Evolutionary conservation across 2,888 invertebrate species (phyloP).

Genomic region (Liopterus haemorrhoidalis): DNA sequence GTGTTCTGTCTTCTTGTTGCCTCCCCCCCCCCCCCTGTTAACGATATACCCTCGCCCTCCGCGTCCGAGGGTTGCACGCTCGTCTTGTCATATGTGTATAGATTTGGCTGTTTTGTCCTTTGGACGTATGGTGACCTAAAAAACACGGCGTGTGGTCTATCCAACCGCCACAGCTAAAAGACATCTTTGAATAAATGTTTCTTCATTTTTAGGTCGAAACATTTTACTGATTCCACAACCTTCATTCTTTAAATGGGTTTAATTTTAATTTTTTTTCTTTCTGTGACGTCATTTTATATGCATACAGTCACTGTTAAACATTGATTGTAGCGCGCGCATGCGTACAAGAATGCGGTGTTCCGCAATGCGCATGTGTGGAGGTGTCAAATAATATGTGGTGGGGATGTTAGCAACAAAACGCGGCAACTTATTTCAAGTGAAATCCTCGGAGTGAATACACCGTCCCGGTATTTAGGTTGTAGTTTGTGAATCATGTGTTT

Average conservation of each 20-base stretch:
- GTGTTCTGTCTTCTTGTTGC: slow-evolving; percentile 15
- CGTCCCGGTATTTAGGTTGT: slow-evolving; percentile 12
- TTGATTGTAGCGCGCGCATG: not conserved
- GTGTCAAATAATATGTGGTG: not conserved
- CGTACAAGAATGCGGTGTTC: slow-evolving; percentile 7
- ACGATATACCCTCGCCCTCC: not conserved
- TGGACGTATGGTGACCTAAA: slow-evolving; percentile 20
- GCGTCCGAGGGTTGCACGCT: not conserved
- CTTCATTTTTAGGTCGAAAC: slow-evolving; percentile 29
- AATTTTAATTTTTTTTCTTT: slow-evolving; percentile 14
- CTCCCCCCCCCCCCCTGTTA: not conserved
- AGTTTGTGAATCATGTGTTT: slow-evolving; percentile 20
- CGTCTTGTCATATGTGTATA: slow-evolving; percentile 16
- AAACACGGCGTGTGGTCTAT: slow-evolving; percentile 17
- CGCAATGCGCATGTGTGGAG: slow-evolving; percentile 13
- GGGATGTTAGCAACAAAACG: slow-evolving; percentile 14
- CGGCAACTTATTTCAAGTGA: slow-evolving; percentile 24
- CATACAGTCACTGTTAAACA: not conserved
- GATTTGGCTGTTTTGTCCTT: slow-evolving; percentile 19
- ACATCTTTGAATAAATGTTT: slow-evolving; percentile 30
- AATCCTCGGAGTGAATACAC: not conserved
- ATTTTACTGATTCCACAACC: slow-evolving; percentile 23
- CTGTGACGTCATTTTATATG: not conserved
- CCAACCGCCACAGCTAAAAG: slow-evolving; percentile 27
- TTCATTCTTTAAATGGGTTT: slow-evolving; percentile 15